Evolutionary conservation across 2,113 vertebrate species (phyloP).

Genomic region (Alexandromys fortis): DNA sequence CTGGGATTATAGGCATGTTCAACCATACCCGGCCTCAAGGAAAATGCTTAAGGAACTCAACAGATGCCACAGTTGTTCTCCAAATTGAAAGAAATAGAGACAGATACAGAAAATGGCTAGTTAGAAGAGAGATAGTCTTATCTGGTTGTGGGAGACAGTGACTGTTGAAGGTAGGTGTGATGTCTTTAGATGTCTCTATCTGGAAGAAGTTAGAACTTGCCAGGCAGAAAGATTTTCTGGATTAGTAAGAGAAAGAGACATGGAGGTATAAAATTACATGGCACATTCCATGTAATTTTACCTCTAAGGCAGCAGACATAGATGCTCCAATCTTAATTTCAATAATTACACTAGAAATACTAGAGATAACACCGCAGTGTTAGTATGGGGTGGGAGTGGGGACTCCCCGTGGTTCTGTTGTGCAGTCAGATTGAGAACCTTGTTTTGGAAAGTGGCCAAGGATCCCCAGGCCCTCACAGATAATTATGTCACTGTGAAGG

Average conservation of each 20-base stretch:
- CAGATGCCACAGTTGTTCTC: background rate
- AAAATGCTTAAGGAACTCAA: background rate
- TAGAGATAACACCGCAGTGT: background rate
- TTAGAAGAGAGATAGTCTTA: background rate
- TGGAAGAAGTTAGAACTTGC: conserved; percentile 1
- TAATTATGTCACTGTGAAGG: background rate
- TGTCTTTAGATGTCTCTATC: background rate
- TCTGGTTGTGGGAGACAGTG: background rate
- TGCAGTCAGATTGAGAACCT: background rate
- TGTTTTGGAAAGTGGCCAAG: background rate
- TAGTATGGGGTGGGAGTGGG: background rate
- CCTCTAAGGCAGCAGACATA: background rate
- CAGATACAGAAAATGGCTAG: background rate
- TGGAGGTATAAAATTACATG: background rate
- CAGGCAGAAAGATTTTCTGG: background rate
- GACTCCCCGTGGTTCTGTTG: background rate
- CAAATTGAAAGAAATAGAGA: background rate
- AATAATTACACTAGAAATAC: background rate
- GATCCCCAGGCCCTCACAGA: background rate
- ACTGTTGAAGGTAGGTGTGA: background rate
- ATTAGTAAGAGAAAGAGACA: conserved; percentile 16
- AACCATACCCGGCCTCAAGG: background rate
- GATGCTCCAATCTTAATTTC: background rate
- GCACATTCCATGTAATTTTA: no score
- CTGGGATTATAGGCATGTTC: background rate